phyloP scores from a whole-genome alignment of 2,888 invertebrate species.

The Ecdyonurus torrentis region DNA sequence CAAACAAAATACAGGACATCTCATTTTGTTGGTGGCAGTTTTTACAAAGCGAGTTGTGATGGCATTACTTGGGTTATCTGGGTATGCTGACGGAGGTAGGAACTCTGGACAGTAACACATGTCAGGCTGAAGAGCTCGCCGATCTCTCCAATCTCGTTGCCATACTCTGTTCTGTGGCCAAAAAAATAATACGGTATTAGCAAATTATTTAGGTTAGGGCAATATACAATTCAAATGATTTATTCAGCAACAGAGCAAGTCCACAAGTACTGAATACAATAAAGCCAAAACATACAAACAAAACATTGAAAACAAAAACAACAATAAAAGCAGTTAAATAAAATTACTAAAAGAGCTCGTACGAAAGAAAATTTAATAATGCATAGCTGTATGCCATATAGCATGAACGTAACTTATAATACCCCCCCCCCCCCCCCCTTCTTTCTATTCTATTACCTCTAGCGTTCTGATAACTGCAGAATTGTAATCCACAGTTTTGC shows the following conservation, averaged over 20 bases:
- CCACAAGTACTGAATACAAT: too few species aligned
- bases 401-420: too few species aligned
- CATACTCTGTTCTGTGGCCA: constrained; percentile 64
- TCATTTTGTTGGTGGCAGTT: constrained; percentile 99
- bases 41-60: constrained; percentile 86
- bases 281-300: too few species aligned
- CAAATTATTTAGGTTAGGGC: background rate
- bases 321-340: too few species aligned
- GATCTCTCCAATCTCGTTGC: constrained; percentile 85
- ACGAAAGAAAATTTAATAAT: too few species aligned
- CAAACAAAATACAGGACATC: constrained; percentile 97
- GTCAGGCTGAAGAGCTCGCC: constrained; percentile 83
- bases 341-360: too few species aligned
- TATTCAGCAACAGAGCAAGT: too few species aligned
- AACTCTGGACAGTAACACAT: constrained; percentile 87
- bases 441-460: constrained; percentile 48
- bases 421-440: too few species aligned
- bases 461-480: constrained; percentile 82
- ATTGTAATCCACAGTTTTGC: constrained; percentile 97
- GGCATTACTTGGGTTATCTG: constrained; percentile 92
- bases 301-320: too few species aligned
- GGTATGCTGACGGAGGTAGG: constrained; percentile 83
- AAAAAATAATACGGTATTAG: background rate
- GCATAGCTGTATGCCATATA: too few species aligned
- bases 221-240: too few species aligned